Conservation (phyloP, 2,797 vertebrate species). For the Toxotes lorentzi region DNA sequence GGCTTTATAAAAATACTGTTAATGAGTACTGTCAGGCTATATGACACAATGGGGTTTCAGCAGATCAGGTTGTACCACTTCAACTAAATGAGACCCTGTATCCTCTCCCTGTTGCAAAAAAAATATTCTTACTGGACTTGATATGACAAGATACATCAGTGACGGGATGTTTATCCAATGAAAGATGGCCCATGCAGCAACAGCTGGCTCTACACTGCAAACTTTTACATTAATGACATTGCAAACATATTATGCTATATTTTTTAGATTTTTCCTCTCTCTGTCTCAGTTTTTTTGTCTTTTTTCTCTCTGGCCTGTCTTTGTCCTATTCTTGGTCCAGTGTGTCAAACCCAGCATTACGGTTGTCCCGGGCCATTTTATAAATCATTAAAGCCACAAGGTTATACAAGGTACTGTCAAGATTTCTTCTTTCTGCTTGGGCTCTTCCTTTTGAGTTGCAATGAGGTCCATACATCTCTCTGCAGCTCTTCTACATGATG, state of each 20-base stretch:
- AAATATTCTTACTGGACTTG: not conserved
- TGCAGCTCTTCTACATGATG: slow-evolving; percentile 32
- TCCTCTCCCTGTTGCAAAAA: not conserved
- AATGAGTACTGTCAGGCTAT: not conserved
- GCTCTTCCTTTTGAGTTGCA: slow-evolving; percentile 46
- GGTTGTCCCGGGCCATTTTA: slow-evolving; percentile 33
- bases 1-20: not conserved
- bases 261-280: not conserved
- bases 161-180: not conserved
- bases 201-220: not conserved
- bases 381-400: slow-evolving; percentile 64
- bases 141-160: not conserved
- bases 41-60: not conserved
- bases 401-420: slow-evolving; percentile 60
- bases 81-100: not conserved
- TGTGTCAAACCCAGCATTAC: slow-evolving; percentile 7
- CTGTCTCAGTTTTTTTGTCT: not conserved
- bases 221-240: not conserved
- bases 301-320: not conserved
- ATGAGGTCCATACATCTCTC: slow-evolving; percentile 32
- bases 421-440: slow-evolving; percentile 50
- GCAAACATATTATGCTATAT: not conserved
- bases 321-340: not conserved
- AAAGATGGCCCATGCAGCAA: not conserved
- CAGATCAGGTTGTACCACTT: not conserved